Evolutionary conservation across 2,888 invertebrate genomes (phyloP).

Genomic region (Rotaria socialis): DNA sequence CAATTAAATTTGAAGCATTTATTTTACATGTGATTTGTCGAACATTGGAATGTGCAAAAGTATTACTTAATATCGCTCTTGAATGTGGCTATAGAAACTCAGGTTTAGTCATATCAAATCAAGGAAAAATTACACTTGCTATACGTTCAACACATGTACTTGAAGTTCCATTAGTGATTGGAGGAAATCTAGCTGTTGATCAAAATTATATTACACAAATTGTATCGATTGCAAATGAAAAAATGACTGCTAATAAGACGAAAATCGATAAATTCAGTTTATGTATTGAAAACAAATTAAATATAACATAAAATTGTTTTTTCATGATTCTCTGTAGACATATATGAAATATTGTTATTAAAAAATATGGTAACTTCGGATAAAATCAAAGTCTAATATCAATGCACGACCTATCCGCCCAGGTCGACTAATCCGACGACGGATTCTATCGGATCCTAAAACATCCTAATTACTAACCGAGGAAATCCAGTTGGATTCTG

Average conservation of each 20-base stretch:
- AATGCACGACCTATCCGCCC: too few relatives aligned
- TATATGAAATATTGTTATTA: too few relatives aligned
- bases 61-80: conserved; percentile 54
- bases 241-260: neutral
- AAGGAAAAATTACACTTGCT: conserved; percentile 52
- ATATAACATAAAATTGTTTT: neutral
- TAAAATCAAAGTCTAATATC: too few relatives aligned
- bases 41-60: conserved; percentile 57
- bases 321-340: too few relatives aligned
- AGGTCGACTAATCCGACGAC: too few relatives aligned
- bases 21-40: conserved; percentile 62
- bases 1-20: conserved; percentile 63
- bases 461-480: too few relatives aligned
- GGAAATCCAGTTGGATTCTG: too few relatives aligned
- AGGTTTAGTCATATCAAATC: conserved; percentile 51
- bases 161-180: conserved; percentile 60
- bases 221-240: neutral
- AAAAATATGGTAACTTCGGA: too few relatives aligned
- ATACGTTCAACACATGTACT: conserved; percentile 60
- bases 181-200: conserved; percentile 56
- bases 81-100: conserved; percentile 62
- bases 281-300: neutral
- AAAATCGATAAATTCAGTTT: neutral
- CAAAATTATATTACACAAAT: neutral
- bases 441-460: too few relatives aligned